These are phyloP conservation scores for Zenarchopterus dispar DNA, from an alignment of 2,797 vertebrate species.

Conservation along the genomic window DNA sequence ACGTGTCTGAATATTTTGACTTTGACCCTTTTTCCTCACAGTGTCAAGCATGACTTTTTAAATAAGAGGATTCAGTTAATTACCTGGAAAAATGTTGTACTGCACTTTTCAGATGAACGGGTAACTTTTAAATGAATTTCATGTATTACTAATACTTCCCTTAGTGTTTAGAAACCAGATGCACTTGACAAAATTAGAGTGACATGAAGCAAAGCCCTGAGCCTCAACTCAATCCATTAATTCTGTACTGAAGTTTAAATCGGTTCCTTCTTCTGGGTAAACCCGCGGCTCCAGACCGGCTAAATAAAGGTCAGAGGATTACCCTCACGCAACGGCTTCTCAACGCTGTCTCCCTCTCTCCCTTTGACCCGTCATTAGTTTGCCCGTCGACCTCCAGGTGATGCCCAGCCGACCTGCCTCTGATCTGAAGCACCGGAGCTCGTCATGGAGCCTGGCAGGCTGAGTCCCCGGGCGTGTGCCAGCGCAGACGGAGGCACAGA, in stretches of 20 bases:
- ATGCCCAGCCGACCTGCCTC: slow-evolving; percentile 57
- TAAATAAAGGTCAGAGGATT: slow-evolving; percentile 57
- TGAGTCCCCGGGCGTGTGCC: slow-evolving; percentile 1
- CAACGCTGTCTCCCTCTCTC: not conserved
- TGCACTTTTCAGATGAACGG: no score
- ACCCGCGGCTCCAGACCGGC: slow-evolving; percentile 11
- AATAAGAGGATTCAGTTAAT: no score
- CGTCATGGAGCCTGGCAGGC: slow-evolving; percentile 34
- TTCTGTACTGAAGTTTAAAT: slow-evolving; percentile 24
- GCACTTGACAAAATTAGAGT: not conserved
- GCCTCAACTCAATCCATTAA: slow-evolving; percentile 4
- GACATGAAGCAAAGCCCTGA: not conserved
- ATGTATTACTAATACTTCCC: no score
- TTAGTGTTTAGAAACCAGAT: not conserved
- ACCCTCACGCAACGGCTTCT: slow-evolving; percentile 31
- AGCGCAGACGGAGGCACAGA: not conserved
- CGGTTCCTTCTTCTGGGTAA: slow-evolving; percentile 19
- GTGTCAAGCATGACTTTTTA: no score
- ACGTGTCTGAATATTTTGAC: no score
- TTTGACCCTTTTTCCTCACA: no score
- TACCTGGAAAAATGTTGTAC: no score
- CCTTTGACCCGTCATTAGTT: not conserved
- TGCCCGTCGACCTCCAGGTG: slow-evolving; percentile 9
- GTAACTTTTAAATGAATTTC: no score
- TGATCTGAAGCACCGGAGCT: slow-evolving; percentile 24